Evolutionary conservation across 1,140 invertebrate species (phyloP).

Genomic region (Reticulitermes speratus): DNA sequence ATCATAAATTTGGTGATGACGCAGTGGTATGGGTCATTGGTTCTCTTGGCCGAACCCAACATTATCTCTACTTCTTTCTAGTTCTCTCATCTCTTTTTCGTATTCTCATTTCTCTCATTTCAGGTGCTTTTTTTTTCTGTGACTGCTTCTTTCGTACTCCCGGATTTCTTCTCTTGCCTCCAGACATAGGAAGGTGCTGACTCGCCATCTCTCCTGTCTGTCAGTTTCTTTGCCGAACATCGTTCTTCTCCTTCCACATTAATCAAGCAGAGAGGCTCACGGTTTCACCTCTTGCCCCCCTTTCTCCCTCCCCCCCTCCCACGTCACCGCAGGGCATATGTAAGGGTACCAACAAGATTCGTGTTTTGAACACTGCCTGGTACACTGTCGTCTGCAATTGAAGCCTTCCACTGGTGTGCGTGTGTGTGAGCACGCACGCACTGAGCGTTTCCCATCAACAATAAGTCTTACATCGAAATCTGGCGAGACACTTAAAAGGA

Average conservation of each 20-base stretch:
- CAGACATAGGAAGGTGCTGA: neutral
- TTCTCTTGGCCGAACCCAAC: neutral
- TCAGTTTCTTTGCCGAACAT: neutral
- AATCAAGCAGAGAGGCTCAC: slow-evolving; percentile 13
- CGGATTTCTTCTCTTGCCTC: neutral
- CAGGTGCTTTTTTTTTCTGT: neutral
- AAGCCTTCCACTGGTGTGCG: neutral
- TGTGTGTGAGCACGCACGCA: neutral
- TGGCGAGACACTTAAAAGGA: slow-evolving; percentile 2
- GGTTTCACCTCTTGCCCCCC: neutral
- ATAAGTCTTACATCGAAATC: neutral
- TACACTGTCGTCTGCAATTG: neutral
- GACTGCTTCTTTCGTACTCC: slow-evolving; percentile 9
- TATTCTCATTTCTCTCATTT: neutral
- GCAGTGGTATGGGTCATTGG: neutral
- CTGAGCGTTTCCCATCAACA: neutral
- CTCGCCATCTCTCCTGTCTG: slow-evolving; percentile 12
- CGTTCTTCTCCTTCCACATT: slow-evolving; percentile 2
- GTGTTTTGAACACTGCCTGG: neutral
- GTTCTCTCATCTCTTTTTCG: neutral
- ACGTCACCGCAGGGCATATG: neutral
- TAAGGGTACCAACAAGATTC: neutral
- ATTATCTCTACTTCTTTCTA: neutral
- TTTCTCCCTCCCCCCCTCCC: too few species aligned
- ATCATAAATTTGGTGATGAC: neutral